Evolutionary conservation across 2,113 vertebrate species (phyloP).

Genomic region (Corythoichthys intestinalis): DNA sequence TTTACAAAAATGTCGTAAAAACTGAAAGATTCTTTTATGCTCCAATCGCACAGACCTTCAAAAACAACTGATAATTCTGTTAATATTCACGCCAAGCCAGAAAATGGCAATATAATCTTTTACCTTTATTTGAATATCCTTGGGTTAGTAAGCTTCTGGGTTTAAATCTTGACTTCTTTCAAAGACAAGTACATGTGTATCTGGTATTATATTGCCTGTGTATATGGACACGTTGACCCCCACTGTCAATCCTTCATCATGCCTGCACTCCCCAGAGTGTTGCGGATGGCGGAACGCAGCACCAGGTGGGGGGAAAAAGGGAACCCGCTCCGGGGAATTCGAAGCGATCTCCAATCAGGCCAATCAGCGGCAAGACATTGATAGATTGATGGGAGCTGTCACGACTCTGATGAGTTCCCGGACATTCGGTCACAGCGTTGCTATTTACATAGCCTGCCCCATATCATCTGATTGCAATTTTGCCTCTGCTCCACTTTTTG

Average conservation of each 20-base stretch:
- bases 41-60: neutral
- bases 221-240: constrained; percentile 28
- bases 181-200: constrained; percentile 14
- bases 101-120: neutral
- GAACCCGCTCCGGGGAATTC: constrained; percentile 47
- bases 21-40: neutral
- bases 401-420: constrained; percentile 56
- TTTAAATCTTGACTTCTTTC: neutral
- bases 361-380: constrained; percentile 57
- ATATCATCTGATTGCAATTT: constrained; percentile 71
- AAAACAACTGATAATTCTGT: neutral
- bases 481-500: constrained; percentile 50
- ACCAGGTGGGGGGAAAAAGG: constrained; percentile 51
- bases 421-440: constrained; percentile 42
- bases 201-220: constrained; percentile 18
- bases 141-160: neutral
- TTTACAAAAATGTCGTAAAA: neutral
- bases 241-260: constrained; percentile 45
- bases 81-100: neutral
- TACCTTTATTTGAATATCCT: neutral
- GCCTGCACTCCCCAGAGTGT: constrained; percentile 41
- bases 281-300: constrained; percentile 37
- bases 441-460: constrained; percentile 53
- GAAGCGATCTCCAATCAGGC: constrained; percentile 63
- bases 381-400: constrained; percentile 68